phyloP scores from a whole-genome alignment of 2,797 vertebrate species.

The Hippocampus kuda region DNA sequence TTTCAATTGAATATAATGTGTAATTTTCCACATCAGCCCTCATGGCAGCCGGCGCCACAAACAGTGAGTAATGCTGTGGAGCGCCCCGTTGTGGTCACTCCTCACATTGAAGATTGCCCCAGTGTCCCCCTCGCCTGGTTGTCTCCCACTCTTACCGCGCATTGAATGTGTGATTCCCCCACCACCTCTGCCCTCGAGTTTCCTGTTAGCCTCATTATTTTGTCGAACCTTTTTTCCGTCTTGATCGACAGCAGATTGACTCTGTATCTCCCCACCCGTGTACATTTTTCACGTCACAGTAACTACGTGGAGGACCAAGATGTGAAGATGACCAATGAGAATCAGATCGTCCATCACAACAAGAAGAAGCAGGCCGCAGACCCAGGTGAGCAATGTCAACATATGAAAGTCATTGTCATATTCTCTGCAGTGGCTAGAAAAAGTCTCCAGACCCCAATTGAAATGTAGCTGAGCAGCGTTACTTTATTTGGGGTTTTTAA shows the following conservation, averaged over 20 bases:
- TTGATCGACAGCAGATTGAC: neutral
- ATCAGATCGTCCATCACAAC: constrained; percentile 78
- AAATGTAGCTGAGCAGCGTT: neutral
- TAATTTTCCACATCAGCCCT: constrained; percentile 60
- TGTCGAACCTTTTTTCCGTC: neutral
- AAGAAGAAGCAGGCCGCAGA: constrained; percentile 79
- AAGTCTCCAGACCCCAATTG: neutral
- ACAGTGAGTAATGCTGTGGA: constrained; percentile 55
- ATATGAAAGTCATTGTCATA: neutral
- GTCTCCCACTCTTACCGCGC: constrained; percentile 23
- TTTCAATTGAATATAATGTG: constrained; percentile 40
- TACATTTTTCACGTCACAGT: constrained; percentile 56
- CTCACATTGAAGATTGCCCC: constrained; percentile 30
- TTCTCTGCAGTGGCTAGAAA: neutral
- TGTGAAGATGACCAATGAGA: constrained; percentile 94
- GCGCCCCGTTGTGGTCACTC: constrained; percentile 49
- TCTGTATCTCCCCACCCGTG: neutral
- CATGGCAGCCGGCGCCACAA: constrained; percentile 45
- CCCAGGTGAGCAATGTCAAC: constrained; percentile 65
- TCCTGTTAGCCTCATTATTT: constrained; percentile 18
- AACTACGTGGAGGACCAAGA: constrained; percentile 87
- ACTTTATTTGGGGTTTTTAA: neutral
- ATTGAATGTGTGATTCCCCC: neutral
- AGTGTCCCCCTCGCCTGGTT: constrained; percentile 21
- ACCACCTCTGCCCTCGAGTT: neutral